Base-by-base conservation (phyloP, 2,888 invertebrate species). In the Dryadula phaetusa region DNA sequence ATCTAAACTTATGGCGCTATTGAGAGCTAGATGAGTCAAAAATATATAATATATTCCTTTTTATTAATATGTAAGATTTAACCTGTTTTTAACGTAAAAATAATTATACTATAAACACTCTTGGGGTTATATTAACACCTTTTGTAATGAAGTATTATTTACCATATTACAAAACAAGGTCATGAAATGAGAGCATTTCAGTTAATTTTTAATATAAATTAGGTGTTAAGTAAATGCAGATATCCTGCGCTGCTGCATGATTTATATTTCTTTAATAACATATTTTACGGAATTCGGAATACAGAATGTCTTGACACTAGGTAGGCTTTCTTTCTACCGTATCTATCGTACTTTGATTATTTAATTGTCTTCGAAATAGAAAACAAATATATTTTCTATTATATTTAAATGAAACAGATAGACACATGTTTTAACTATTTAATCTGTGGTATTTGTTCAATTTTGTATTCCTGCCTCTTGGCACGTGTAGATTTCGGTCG, bases 401-500 rank as follows among this genome's bases (percentile, higher is more conserved):
- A n/a, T n/a, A n/a, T n/a, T n/a, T n/a, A n/a, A n/a, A n/a, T n/a
- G n/a, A n/a, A n/a, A n/a, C n/a, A n/a, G n/a, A n/a, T n/a, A n/a
- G n/a, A n/a, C n/a, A n/a, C n/a, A n/a, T n/a, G 20, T 37, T 22
- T 37, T 28, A n/a, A 37, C 8, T 40, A 37, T 37, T 40, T 56
- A n/a, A 40, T 22, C 22, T 37, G 37, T 37, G n/a, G 37, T 16
- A 56, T n/a, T 16, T 28, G 8, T 52, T n/a, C 25, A 25, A 52
- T 28, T 52, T 52, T 16, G 49, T 46, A 64, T 34, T 32, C 44
- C 25, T 18, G 8, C 7, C 20, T 60, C 22, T 46, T 54, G 44
- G 63, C 54, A 54, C 54, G 54, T 62, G 62, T 62, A 22, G 28
- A 28, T 64, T 54, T 54, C 20, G 44, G 44, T 54, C 34, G 53